Evolutionary conservation across 2,888 invertebrate species (phyloP).

Genomic region (Plagodis dolabraria): DNA sequence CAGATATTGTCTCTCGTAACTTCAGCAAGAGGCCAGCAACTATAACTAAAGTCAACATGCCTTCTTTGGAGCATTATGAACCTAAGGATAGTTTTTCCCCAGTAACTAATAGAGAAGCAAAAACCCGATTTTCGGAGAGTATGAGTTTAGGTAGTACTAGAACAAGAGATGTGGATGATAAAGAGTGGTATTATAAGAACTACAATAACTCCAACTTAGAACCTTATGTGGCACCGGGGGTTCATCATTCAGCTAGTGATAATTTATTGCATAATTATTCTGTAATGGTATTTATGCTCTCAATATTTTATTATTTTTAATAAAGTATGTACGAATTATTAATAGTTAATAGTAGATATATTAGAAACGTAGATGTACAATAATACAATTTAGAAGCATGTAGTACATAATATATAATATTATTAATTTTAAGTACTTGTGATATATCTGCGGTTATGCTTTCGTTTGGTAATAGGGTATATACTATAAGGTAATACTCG

Average conservation of each 20-base stretch:
- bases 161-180: constrained; percentile 78
- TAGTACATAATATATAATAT: no score
- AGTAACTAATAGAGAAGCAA: constrained; percentile 70
- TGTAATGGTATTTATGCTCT: constrained; percentile 31
- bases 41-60: constrained; percentile 75
- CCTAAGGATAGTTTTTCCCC: constrained; percentile 65
- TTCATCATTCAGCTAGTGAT: constrained; percentile 53
- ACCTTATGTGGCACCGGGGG: constrained; percentile 76
- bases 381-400: no score
- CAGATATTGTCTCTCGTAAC: constrained; percentile 61
- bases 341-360: no score
- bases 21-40: constrained; percentile 71
- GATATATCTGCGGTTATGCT: no score
- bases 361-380: no score
- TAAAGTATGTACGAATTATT: no score
- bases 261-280: constrained; percentile 6
- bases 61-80: constrained; percentile 65
- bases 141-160: constrained; percentile 73
- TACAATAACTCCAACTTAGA: constrained; percentile 88
- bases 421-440: no score
- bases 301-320: constrained; percentile 1
- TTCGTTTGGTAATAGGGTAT: no score
- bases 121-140: constrained; percentile 71
- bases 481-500: no score
- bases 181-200: constrained; percentile 95